phyloP scores from a whole-genome alignment of 2,113 vertebrate genomes.

The Sphyrna mokarran region DNA sequence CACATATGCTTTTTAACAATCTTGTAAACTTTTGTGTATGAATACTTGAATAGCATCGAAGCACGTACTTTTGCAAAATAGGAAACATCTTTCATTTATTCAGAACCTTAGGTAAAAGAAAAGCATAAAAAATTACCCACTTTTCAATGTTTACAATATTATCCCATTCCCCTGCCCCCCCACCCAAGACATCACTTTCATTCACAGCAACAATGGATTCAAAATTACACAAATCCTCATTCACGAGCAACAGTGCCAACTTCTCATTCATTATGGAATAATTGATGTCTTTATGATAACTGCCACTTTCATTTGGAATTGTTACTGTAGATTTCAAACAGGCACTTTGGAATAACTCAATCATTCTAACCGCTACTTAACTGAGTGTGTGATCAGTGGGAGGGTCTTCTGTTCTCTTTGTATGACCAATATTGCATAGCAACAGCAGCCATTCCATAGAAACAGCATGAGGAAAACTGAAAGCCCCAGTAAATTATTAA shows the following conservation, averaged over 20 bases:
- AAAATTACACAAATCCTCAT: slow-evolving; percentile 29
- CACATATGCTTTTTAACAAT: background rate
- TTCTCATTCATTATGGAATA: background rate
- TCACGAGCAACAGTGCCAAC: background rate
- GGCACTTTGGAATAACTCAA: background rate
- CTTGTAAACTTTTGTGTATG: background rate
- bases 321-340: background rate
- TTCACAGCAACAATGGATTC: background rate
- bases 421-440: background rate
- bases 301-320: background rate
- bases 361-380: background rate
- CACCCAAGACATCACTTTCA: background rate
- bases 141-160: slow-evolving; percentile 12
- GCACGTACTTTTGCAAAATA: background rate
- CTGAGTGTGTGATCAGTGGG: background rate
- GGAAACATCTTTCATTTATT: background rate
- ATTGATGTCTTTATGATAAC: background rate
- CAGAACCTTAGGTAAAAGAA: background rate
- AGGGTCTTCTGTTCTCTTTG: background rate
- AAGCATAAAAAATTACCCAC: slow-evolving; percentile 20
- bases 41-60: background rate
- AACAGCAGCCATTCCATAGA: background rate
- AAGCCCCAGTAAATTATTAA: background rate
- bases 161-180: background rate
- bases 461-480: background rate